Evolutionary conservation across 2,797 vertebrate genomes (phyloP), one percentile per base, ranked within the genome.

Genomic region (Gadopsis marmoratus): DNA sequence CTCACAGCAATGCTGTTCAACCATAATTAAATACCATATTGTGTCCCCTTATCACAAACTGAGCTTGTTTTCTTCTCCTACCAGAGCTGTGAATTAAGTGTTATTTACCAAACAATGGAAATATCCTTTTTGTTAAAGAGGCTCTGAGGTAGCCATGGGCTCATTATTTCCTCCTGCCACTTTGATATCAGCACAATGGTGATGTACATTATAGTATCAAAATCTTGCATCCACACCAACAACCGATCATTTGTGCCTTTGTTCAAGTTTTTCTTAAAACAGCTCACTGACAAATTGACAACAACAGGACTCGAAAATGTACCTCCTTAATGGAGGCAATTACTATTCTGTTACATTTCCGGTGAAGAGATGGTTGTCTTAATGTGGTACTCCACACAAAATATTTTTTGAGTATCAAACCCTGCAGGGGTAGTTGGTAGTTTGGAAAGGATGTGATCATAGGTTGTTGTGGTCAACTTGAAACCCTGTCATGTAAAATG

Each of bases 21-120:
- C 73, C 85, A 81, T 80, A 76, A 85, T 81, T 79, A 78, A 78
- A 56, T n/a, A 62, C 59, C 70, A 79, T 80, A 78, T 62, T 78
- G 86, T 77, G 84, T 86, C 65, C 43, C 14, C 64, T 76, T 83
- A 70, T 72, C 67, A 75, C 80, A 78, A 62, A 72, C 68, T 4
- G 4, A 47, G 61, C 61, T 61, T 83, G 65, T 81, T 81, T 88
- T 60, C 47, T 43, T 68, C 60, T 76, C 29, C 14, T 4, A 35
- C 10, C 51, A 41, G 62, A 71, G 56, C 65, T 79, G 85, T 75
- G 85, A 84, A 81, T 66, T 65, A 53, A 80, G 41, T 81, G 72
- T 69, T 74, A 68, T 73, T 75, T 56, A 74, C 1, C 50, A 62
- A 67, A 58, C 39, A 73, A 67, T 39, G 48, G 16, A 60, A 58